Percentiles rank a stretch among this genome's conserved stretches.
phyloP scores from a whole-genome alignment of 37 sponge, comb jelly and placozoan genomes.

The Aplysina aerophoba region DNA sequence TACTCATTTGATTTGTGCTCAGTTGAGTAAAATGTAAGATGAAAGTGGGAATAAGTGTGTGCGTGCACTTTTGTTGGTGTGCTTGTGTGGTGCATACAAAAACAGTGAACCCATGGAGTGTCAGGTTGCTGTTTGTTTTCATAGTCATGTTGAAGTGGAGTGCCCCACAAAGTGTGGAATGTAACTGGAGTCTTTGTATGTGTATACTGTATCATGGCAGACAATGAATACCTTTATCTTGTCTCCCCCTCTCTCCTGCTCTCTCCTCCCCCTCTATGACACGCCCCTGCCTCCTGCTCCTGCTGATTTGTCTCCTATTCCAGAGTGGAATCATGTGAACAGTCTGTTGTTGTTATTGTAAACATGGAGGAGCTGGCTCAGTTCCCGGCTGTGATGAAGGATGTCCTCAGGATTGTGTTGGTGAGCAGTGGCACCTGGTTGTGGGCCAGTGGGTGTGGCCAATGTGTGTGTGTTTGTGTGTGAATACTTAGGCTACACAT shows the following conservation, averaged over 20 bases:
- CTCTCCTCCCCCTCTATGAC: neutral
- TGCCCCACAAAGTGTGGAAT: neutral
- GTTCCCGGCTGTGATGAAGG: constrained; percentile 10
- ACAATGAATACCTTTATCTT: neutral
- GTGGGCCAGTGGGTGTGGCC: neutral
- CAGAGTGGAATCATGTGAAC: constrained; percentile 25
- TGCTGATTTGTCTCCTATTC: neutral
- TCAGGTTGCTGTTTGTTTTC: neutral
- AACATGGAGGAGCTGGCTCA: constrained; percentile 9
- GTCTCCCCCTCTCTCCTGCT: neutral
- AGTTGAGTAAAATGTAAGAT: too few species aligned
- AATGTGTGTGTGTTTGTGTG: neutral
- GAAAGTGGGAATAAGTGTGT: constrained; percentile 32
- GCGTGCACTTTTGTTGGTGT: constrained; percentile 12
- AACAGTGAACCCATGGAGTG: neutral
- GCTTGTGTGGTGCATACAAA: neutral
- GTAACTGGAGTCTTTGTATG: neutral
- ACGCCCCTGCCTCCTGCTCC: too few species aligned
- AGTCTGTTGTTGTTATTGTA: neutral
- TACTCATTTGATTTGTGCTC: too few species aligned
- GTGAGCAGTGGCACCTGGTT: constrained; percentile 2
- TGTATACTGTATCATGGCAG: neutral
- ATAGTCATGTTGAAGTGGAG: neutral
- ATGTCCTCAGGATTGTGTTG: neutral
- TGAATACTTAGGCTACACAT: neutral